Base-by-base conservation (phyloP, 64 coral and sea anemone species). In the Montipora cactus region DNA sequence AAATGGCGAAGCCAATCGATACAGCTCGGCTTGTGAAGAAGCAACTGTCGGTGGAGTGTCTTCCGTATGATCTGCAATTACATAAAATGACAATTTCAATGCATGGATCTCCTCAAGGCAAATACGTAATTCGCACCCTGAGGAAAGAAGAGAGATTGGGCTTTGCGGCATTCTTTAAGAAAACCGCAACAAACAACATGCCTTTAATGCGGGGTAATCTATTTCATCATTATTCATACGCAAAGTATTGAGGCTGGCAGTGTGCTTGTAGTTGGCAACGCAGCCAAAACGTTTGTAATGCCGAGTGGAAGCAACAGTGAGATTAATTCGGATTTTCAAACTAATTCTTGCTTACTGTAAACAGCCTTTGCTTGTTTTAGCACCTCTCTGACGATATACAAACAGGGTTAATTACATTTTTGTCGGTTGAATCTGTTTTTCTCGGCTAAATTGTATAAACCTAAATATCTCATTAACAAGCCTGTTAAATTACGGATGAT, bases 171-270 rank as follows among this genome's bases (percentile, higher is more conserved):
- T 46, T 59, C 66, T 49, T 16, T 18, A 51, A 86, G 18, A 12
- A 71, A 86, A 86, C 82, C 82, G 82, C 82, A 72, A 22, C 44
- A 46, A 67, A 11, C 47, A 72, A 72, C 62, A 50, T 64, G 18
- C 19, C 28, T 67, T 61, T 20, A 5, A 22, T 28, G 61, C 14
- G 61, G 19, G 19, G 55, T 81, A 23, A 67, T 59, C 23, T 61
- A 83, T 64, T 86, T 81, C 45, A 86, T 86, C 82, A 68, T 72
- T 86, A 50, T 71, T 86, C 82, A 86, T 86, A 86, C 82, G 66
- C 82, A 86, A 86, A 86, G 82, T 86, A 51, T 72, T 19, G 10
- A 52, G 44, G 8, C 47, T 68, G 62, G 53, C 53, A 57, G 64
- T 71, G 18, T 67, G 47, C 47, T 71, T 86, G 66, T 71, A 50